phyloP scores from a whole-genome alignment of 2,113 vertebrate genomes.

The Tetraodon nigroviridis region DNA sequence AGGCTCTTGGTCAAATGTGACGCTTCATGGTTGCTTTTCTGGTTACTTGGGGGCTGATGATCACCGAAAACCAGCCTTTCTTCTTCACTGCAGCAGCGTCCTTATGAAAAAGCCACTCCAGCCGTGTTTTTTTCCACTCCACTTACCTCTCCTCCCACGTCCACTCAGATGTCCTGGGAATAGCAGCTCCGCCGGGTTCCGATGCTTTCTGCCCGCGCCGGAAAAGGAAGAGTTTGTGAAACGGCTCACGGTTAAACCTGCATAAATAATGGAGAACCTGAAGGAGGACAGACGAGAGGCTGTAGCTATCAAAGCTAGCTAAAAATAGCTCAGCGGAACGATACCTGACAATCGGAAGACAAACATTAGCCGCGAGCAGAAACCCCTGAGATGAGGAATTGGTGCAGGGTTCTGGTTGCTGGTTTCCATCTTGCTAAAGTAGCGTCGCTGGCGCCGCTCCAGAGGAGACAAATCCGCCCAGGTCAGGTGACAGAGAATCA shows the following conservation, averaged over 20 bases:
- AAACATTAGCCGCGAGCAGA: background rate
- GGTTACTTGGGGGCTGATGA: too few relatives aligned
- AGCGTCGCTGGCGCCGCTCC: background rate
- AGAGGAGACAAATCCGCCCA: conserved; percentile 3
- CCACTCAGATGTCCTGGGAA: conserved; percentile 14
- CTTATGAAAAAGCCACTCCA: background rate
- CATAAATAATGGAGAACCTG: conserved; percentile 48
- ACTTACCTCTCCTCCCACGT: conserved; percentile 20
- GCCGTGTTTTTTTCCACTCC: conserved; percentile 21
- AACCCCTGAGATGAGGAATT: background rate
- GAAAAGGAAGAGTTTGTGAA: background rate
- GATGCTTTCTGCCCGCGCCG: conserved; percentile 2
- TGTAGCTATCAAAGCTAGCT: conserved; percentile 37
- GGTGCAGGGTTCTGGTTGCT: too few relatives aligned
- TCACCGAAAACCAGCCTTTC: background rate
- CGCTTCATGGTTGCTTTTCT: too few relatives aligned
- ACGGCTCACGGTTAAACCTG: conserved; percentile 14
- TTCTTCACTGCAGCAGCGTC: background rate
- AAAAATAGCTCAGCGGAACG: conserved; percentile 35
- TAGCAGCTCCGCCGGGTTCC: background rate
- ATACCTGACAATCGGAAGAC: conserved; percentile 39
- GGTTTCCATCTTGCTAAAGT: too few relatives aligned
- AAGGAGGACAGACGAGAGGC: conserved; percentile 17
- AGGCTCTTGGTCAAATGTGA: too few relatives aligned
- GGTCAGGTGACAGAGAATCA: conserved; percentile 6